Conservation (phyloP, 2,797 vertebrate species). For the Pagetopsis macropterus region DNA sequence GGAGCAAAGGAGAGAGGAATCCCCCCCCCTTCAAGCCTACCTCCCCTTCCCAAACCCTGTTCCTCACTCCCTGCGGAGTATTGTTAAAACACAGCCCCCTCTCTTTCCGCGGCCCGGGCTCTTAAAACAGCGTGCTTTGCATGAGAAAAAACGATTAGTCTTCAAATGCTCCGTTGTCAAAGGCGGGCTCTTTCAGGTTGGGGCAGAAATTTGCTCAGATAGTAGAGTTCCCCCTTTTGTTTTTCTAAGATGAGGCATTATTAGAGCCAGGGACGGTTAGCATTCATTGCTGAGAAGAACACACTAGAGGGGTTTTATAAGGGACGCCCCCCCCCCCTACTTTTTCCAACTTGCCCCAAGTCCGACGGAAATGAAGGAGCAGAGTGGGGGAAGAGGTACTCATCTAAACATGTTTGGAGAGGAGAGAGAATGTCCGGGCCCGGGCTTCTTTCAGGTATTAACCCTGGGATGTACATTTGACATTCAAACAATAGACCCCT, state of each 20-base stretch:
- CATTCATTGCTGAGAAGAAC: constrained; percentile 72
- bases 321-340: constrained; percentile 22
- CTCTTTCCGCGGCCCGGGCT: constrained; percentile 67
- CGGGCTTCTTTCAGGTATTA: constrained; percentile 77
- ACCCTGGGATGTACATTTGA: constrained; percentile 76
- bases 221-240: constrained; percentile 78
- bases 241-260: constrained; percentile 79
- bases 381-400: constrained; percentile 56
- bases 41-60: constrained; percentile 69
- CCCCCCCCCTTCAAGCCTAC: constrained; percentile 40
- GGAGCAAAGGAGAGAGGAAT: constrained; percentile 74
- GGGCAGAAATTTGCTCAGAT: constrained; percentile 80
- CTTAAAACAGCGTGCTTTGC: constrained; percentile 86
- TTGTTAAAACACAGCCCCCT: constrained; percentile 85
- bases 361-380: constrained; percentile 67
- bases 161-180: constrained; percentile 84
- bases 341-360: constrained; percentile 63
- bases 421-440: constrained; percentile 56
- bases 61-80: constrained; percentile 84
- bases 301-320: constrained; percentile 58
- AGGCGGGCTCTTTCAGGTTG: constrained; percentile 76
- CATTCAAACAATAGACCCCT: constrained; percentile 71
- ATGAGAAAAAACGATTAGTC: constrained; percentile 88
- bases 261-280: constrained; percentile 76
- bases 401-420: constrained; percentile 76